Percentiles rank a stretch among this genome's conserved stretches.
These are phyloP conservation scores for Enteromius unitaeniatus DNA, from an alignment of 2,797 vertebrate species.

Conservation along the genomic window DNA sequence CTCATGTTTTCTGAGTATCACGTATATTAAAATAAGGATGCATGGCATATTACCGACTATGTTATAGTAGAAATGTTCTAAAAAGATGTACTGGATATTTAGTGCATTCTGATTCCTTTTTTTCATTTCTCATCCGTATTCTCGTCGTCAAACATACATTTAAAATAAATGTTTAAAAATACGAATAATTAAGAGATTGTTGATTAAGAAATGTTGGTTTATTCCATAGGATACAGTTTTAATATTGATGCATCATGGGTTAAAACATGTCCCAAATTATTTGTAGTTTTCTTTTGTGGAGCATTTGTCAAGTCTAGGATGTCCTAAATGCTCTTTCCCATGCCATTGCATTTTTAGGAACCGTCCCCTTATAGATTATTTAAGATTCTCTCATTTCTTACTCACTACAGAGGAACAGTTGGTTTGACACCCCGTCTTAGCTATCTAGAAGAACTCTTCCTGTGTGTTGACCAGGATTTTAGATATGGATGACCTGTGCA, in stretches of 20 bases:
- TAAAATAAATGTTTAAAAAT: background rate
- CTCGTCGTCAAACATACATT: background rate
- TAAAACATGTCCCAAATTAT: background rate
- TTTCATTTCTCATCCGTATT: background rate
- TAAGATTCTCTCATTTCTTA: constrained; percentile 53
- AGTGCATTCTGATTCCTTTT: background rate
- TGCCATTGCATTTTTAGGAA: background rate
- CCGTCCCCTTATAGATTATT: constrained; percentile 54
- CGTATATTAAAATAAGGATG: background rate
- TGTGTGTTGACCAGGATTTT: background rate
- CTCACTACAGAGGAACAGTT: constrained; percentile 48
- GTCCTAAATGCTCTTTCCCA: background rate
- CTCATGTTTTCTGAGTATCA: background rate
- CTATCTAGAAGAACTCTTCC: constrained; percentile 21
- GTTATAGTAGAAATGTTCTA: background rate
- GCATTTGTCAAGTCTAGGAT: background rate
- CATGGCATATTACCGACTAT: too few species aligned
- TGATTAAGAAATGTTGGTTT: background rate
- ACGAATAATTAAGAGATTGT: background rate
- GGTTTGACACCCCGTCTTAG: constrained; percentile 45
- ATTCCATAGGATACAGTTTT: background rate
- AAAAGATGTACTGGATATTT: background rate
- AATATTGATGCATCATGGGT: background rate
- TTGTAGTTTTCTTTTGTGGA: background rate
- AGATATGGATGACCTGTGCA: constrained; percentile 19